phyloP scores from a whole-genome alignment of 1,140 invertebrate species.

The Apocrypta bakeri region DNA sequence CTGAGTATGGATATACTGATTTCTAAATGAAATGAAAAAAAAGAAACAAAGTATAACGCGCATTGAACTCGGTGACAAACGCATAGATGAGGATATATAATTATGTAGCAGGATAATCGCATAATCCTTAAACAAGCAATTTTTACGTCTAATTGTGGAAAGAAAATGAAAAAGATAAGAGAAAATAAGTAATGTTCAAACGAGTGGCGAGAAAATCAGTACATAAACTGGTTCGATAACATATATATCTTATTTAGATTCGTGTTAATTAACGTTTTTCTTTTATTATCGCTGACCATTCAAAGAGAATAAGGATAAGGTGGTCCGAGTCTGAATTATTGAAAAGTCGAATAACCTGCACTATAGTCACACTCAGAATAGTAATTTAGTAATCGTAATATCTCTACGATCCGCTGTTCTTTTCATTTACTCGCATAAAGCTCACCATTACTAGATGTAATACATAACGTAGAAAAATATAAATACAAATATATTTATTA shows the following conservation, averaged over 20 bases:
- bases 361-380: slow-evolving; percentile 1
- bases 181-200: slow-evolving; percentile 25
- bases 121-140: slow-evolving; percentile 44
- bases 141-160: slow-evolving; percentile 41
- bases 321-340: slow-evolving; percentile 29
- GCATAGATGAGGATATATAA: not conserved
- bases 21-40: slow-evolving; percentile 40
- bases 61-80: slow-evolving; percentile 15
- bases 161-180: not conserved
- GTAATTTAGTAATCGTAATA: slow-evolving; percentile 1
- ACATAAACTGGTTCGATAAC: slow-evolving; percentile 34
- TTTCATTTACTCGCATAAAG: slow-evolving; percentile 15
- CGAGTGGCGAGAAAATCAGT: slow-evolving; percentile 48
- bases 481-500: slow-evolving; percentile 21
- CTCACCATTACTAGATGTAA: not conserved
- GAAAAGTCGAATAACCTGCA: slow-evolving; percentile 24
- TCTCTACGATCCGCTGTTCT: not conserved
- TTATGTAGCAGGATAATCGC: slow-evolving; percentile 20
- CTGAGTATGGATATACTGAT: slow-evolving; percentile 52
- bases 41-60: slow-evolving; percentile 7
- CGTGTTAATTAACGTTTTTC: not conserved
- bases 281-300: slow-evolving; percentile 11
- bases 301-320: slow-evolving; percentile 21
- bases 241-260: slow-evolving; percentile 16
- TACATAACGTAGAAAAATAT: slow-evolving; percentile 14